Conservation (phyloP, 2,113 vertebrate species). For the Aegypius monachus region DNA sequence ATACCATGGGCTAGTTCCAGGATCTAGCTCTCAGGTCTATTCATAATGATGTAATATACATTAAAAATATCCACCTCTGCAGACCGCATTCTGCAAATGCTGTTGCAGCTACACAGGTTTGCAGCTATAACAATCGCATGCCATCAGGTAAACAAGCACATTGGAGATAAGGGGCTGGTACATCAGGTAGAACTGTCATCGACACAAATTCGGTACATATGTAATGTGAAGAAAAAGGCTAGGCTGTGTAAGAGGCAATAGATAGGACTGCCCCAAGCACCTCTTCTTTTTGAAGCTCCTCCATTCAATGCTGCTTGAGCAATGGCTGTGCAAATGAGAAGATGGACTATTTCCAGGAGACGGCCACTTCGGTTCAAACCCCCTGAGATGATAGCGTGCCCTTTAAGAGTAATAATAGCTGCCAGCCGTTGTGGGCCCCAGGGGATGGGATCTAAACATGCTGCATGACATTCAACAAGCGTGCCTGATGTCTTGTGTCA, state of each 20-base stretch:
- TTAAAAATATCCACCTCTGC: not conserved
- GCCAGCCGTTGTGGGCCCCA: not conserved
- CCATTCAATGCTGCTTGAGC: not conserved
- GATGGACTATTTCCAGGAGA: not conserved
- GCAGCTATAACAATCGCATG: fast-evolving
- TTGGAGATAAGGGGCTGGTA: not conserved
- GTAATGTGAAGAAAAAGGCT: not conserved
- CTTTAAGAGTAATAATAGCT: not conserved
- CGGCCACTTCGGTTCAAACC: not conserved
- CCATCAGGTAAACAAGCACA: not conserved
- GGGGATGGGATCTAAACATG: not conserved
- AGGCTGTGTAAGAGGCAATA: not conserved
- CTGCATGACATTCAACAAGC: not conserved
- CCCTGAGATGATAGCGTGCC: fast-evolving
- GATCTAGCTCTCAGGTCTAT: not conserved
- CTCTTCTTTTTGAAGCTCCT: not conserved
- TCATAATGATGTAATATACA: not conserved
- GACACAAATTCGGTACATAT: not conserved
- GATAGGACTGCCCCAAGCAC: not conserved
- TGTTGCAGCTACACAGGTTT: not conserved
- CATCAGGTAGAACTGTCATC: not conserved
- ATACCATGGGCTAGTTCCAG: constrained; percentile 1
- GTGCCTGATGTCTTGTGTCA: not conserved
- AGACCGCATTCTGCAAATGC: not conserved
- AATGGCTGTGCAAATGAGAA: not conserved